Conservation (phyloP, 2,888 invertebrate species). For the Cryptus viduatorius region DNA sequence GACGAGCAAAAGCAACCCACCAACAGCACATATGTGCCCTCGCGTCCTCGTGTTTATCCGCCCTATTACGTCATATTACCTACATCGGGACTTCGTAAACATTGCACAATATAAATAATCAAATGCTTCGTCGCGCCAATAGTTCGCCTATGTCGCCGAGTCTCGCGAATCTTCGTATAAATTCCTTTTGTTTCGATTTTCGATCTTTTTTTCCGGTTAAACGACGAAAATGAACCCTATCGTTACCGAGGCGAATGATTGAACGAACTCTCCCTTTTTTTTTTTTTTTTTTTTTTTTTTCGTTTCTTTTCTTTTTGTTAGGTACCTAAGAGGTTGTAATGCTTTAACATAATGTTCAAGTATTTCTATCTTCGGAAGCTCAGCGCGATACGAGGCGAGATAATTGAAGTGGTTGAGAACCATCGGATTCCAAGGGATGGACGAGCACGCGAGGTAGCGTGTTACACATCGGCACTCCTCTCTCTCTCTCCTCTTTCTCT, state of each 20-base stretch:
- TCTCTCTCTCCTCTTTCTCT: constrained; percentile 69
- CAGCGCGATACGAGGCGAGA: constrained; percentile 40
- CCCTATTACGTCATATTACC: constrained; percentile 53
- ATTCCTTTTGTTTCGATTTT: neutral
- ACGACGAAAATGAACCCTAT: too few relatives aligned
- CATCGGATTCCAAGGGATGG: constrained; percentile 80
- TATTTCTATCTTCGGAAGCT: constrained; percentile 1
- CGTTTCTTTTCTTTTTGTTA: neutral
- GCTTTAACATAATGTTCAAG: neutral
- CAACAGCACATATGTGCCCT: neutral
- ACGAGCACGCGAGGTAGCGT: constrained; percentile 83
- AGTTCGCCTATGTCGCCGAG: neutral
- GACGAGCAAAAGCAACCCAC: constrained; percentile 29
- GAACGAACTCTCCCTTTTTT: neutral
- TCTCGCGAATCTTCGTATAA: neutral
- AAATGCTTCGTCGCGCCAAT: constrained; percentile 16
- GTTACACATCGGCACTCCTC: constrained; percentile 76
- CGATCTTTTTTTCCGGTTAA: too few relatives aligned
- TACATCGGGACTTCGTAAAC: constrained; percentile 32
- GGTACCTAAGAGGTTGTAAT: too few relatives aligned
- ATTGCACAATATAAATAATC: constrained; percentile 38
- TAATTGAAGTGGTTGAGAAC: constrained; percentile 78
- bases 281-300: neutral
- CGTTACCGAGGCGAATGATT: constrained; percentile 16
- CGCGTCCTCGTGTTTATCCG: constrained; percentile 47